Conservation (phyloP, 2,888 invertebrate species). For the Blastobasis lacticolella region DNA sequence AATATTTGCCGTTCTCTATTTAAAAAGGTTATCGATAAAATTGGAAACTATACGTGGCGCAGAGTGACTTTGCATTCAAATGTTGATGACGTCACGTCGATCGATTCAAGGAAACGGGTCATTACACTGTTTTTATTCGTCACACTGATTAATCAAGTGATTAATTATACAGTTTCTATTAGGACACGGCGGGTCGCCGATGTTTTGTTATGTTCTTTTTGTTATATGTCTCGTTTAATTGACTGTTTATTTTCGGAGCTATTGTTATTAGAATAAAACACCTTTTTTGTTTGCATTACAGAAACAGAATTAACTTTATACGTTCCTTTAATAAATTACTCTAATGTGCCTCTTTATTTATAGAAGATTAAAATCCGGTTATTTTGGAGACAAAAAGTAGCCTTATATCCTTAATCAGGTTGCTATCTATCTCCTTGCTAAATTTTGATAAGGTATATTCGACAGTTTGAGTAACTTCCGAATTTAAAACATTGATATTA, state of each 20-base stretch:
- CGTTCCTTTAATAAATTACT: too few species aligned
- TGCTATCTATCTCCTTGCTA: too few species aligned
- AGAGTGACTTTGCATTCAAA: constrained; percentile 61
- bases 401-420: too few species aligned
- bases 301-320: too few species aligned
- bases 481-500: too few species aligned
- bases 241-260: constrained; percentile 5
- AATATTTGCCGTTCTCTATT: too few species aligned
- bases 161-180: constrained; percentile 69
- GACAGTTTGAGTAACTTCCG: too few species aligned
- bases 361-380: too few species aligned
- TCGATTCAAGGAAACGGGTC: constrained; percentile 70
- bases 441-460: too few species aligned
- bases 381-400: too few species aligned
- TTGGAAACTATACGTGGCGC: constrained; percentile 33
- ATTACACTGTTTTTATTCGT: constrained; percentile 73
- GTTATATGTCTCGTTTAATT: constrained; percentile 18
- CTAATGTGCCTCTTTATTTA: too few species aligned
- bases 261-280: background rate
- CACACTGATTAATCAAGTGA: constrained; percentile 73
- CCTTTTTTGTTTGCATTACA: background rate
- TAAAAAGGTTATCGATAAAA: constrained; percentile 32
- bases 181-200: constrained; percentile 42
- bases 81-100: constrained; percentile 66
- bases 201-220: constrained; percentile 25